Base-by-base conservation (phyloP, 1,140 invertebrate genomes). In the Hycleus phaleratus region DNA sequence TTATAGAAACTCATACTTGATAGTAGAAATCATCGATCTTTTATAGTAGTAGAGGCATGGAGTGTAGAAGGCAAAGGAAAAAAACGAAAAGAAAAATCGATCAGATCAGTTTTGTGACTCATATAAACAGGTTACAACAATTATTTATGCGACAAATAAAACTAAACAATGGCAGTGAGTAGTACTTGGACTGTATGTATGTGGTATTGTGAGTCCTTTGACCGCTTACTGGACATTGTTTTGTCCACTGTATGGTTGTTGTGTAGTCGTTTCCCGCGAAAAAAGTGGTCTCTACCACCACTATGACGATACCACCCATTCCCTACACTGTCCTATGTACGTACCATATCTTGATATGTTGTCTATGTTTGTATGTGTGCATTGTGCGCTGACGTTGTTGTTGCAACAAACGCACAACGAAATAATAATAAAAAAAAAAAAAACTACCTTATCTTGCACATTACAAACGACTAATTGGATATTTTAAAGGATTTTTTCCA, bases 81-180 rank as follows among this genome's bases (percentile, higher is more conserved):
- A 32, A 32, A 32, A 7, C 32, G 32, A 32, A 32, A 42, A 3
- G 64, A 68, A 68, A 70, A 70, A 70, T 70, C 63, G 64, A 64
- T 67, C 65, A 61, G 62, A 65, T 67, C 62, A 65, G 59, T 66
- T 10, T 18, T 66, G 69, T 68, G 67, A 71, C 64, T 71, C 69
- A 71, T 69, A 71, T 68, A 71, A 18, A 71, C 69, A 69, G 69
- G 69, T 71, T 69, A 61, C 64, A 8, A 42, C 40, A 71, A 68
- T 71, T 68, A 71, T 69, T 71, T 71, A 71, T 71, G 66, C 67
- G 62, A 64, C 67, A 69, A 71, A 71, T 68, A 71, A 71, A 71
- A 71, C 67, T 68, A 69, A 69, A 71, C 69, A 71, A 71, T 71
- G 66, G 67, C 59, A 64, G 62, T 71, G 63, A 64, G 32, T 32